Evolutionary conservation across 2,888 invertebrate genomes (phyloP), one percentile per base, ranked within the genome.

Genomic region (Adela reaumurella): DNA sequence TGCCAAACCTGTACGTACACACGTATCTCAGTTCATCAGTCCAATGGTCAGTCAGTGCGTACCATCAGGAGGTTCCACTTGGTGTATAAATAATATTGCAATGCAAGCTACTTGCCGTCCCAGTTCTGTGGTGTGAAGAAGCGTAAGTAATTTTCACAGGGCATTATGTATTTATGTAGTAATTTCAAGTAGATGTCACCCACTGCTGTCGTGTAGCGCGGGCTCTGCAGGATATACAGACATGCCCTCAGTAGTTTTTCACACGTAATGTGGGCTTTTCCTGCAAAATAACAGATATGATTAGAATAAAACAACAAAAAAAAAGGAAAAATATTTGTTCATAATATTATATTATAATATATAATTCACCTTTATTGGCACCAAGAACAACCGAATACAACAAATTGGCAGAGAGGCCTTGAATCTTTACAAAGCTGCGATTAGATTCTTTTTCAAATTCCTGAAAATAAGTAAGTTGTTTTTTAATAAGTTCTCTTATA

Each of bases 161-260:
- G 61, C 42, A 87, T 60, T 48, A 87, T 67, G 62, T 81, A 65
- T 59, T 82, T 81, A 52, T 72, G 71, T 28, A 87, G 58, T 47
- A 86, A 65, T 52, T 63, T 69, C 43, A 86, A 58, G 59, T 85
- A 87, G 17, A 77, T 72, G 60, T 81, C 76, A 47, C 82, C 81
- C 58, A 69, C 59, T 47, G 69, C 63, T 58, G 62, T 58, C 45
- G 61, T 52, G 57, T 71, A 54, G 2, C 68, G 62, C 48, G 55
- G 62, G 54, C 73, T 67, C 57, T 65, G 67, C 46, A 81, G 59
- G 53, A 79, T 60, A 50, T 64, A 58, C 49, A 72, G 57, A 60
- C 70, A 71, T 29, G 70, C 65, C 46, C 68, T 65, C 52, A 64
- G 64, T 48, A 76, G 59, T 55, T 64, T 69, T 10, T 71, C 68